Conservation (phyloP, 1,140 invertebrate species). For the Drosophila virilis region DNA sequence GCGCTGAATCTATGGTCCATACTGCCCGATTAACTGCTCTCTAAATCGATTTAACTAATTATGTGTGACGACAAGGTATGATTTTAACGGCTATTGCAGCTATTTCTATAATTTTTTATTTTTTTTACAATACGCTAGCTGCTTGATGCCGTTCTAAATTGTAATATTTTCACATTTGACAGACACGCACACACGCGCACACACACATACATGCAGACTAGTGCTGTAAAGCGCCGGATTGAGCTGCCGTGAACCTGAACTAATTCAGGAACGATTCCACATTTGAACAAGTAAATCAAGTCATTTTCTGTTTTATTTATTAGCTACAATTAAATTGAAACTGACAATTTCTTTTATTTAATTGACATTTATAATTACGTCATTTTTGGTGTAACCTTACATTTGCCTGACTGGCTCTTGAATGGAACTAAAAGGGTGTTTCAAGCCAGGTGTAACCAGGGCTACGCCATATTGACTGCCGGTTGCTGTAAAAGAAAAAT, state of each 20-base stretch:
- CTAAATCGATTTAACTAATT: constrained; percentile 1
- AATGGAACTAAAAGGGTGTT: too few relatives aligned
- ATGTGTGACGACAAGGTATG: constrained; percentile 3
- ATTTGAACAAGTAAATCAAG: too few relatives aligned
- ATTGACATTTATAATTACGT: background rate
- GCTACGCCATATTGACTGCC: background rate
- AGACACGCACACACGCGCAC: constrained; percentile 35
- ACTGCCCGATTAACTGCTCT: background rate
- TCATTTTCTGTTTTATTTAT: too few relatives aligned
- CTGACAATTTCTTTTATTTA: background rate
- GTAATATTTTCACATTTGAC: constrained; percentile 48
- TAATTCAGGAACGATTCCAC: background rate
- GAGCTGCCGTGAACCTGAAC: background rate
- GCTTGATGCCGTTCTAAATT: constrained; percentile 37
- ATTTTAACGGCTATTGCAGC: background rate
- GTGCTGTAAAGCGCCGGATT: constrained; percentile 19
- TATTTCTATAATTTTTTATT: background rate
- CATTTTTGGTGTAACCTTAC: background rate
- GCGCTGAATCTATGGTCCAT: constrained; percentile 61
- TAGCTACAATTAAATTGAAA: background rate
- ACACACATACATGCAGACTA: background rate
- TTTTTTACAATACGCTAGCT: constrained; percentile 9
- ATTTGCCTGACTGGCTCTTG: background rate
- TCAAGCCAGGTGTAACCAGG: background rate
- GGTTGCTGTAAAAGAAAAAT: background rate